phyloP scores from a whole-genome alignment of 1,140 invertebrate species.

The Venustaconcha ellipsiformis region DNA sequence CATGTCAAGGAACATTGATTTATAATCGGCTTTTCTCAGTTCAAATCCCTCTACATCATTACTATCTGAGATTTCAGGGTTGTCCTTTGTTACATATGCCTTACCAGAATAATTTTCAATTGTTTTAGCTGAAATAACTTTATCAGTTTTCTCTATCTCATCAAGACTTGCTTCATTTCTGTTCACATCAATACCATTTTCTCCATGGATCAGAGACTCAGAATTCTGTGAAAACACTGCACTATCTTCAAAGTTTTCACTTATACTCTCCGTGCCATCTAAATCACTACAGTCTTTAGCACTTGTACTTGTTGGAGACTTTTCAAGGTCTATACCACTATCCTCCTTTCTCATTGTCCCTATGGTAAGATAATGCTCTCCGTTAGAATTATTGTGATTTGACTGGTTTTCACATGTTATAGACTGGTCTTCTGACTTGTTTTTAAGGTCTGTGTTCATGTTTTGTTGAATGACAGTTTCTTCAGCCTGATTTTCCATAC shows the following conservation, averaged over 20 bases:
- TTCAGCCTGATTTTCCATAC: no score
- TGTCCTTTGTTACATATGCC: background rate
- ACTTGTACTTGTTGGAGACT: constrained; percentile 44
- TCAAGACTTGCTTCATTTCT: constrained; percentile 32
- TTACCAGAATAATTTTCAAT: constrained; percentile 5
- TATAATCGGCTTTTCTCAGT: no score
- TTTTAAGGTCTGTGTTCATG: no score
- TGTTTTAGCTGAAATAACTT: constrained; percentile 10
- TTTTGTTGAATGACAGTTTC: no score
- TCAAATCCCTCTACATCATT: no score
- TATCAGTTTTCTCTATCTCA: constrained; percentile 35
- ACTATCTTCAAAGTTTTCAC: constrained; percentile 31
- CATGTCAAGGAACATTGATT: no score
- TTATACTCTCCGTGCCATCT: constrained; percentile 43
- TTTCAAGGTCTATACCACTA: constrained; percentile 65
- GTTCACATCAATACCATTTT: constrained; percentile 12
- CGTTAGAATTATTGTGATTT: no score
- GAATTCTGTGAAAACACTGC: background rate
- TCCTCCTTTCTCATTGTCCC: constrained; percentile 62
- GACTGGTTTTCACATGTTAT: no score
- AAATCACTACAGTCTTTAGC: constrained; percentile 41
- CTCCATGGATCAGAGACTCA: constrained; percentile 4
- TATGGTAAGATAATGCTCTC: no score
- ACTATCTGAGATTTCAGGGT: background rate
- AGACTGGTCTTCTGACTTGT: no score